Evolutionary conservation across 64 coral and sea anemone genomes (phyloP).

Genomic region (Dendrophyllia cribrosa): DNA sequence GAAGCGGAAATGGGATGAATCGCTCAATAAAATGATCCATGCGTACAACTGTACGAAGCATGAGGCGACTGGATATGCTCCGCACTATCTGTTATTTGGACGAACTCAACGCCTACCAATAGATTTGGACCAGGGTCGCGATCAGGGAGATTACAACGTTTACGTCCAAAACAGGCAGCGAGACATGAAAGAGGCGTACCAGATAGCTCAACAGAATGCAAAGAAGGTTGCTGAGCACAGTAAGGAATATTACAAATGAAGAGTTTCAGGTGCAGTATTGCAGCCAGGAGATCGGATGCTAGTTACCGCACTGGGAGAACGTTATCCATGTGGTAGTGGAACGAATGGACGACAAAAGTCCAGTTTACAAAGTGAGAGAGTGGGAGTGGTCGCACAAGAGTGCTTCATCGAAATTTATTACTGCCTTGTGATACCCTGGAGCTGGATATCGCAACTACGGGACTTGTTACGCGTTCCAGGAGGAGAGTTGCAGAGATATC

Average conservation of each 20-base stretch:
- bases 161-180: slow-evolving; percentile 26
- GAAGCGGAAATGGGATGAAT: slow-evolving; percentile 19
- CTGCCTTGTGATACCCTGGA: background rate
- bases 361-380: slow-evolving; percentile 4
- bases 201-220: too few relatives aligned
- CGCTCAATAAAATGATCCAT: slow-evolving; percentile 4
- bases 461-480: background rate
- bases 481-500: background rate
- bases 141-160: background rate
- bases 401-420: background rate
- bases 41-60: slow-evolving; percentile 30
- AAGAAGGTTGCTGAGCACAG: background rate
- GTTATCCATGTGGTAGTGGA: background rate
- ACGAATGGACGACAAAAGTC: background rate
- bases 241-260: background rate
- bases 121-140: background rate
- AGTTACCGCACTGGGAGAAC: background rate
- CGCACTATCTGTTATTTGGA: too few relatives aligned
- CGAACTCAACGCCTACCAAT: background rate
- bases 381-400: background rate
- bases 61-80: too few relatives aligned
- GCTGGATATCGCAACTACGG: background rate
- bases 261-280: background rate
- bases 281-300: slow-evolving; percentile 3
- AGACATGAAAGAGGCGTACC: too few relatives aligned